Conservation (phyloP, 1,140 invertebrate species). For the Drosophila neocordata region DNA sequence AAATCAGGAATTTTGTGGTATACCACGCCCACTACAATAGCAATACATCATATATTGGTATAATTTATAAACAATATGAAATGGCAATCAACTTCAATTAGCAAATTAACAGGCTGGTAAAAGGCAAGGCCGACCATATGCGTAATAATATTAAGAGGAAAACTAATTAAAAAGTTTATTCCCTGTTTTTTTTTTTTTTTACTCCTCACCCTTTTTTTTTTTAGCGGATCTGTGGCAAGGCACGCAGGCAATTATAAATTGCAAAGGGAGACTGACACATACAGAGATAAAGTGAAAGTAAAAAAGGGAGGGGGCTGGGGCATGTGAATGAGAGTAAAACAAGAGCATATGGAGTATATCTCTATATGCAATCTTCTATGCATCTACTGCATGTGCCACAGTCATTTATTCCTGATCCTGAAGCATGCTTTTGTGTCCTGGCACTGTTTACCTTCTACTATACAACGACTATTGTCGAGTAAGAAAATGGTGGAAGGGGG, state of each 20-base stretch:
- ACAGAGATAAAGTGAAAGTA: background rate
- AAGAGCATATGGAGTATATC: conserved; percentile 16
- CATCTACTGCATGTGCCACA: conserved; percentile 45
- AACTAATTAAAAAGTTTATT: conserved; percentile 11
- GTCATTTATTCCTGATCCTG: conserved; percentile 37
- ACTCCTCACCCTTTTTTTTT: background rate
- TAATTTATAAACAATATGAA: conserved; percentile 42
- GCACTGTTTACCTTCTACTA: conserved; percentile 25
- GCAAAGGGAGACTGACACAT: background rate
- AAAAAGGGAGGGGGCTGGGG: too few species aligned
- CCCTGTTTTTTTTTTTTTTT: background rate
- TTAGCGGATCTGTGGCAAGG: background rate
- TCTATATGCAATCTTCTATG: conserved; percentile 32
- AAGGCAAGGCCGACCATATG: background rate
- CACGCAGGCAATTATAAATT: conserved; percentile 14
- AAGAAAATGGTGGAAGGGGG: background rate
- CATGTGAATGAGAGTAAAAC: background rate
- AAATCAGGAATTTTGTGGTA: conserved; percentile 42
- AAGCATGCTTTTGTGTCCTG: conserved; percentile 27
- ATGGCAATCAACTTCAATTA: conserved; percentile 56
- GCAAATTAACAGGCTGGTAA: conserved; percentile 33
- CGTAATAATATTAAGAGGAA: conserved; percentile 4
- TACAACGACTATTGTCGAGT: too few species aligned
- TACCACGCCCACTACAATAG: conserved; percentile 23
- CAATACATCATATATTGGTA: conserved; percentile 1